A percentile compares a stretch with the other conserved stretches of the same genome.
phyloP scores from a whole-genome alignment of 2,888 invertebrate genomes.

The Volucella zonaria region DNA sequence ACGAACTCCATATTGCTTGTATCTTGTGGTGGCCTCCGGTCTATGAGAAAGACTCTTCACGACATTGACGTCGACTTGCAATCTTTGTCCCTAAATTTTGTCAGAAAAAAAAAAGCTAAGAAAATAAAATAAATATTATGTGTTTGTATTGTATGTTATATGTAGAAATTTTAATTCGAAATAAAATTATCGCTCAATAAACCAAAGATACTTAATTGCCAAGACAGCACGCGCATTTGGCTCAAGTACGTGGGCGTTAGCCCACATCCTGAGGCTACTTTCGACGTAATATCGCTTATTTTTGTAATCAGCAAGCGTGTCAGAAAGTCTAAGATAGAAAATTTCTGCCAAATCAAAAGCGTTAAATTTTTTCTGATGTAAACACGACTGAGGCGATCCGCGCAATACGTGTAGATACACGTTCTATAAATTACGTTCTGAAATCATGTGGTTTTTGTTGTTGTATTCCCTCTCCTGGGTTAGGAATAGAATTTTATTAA shows the following conservation, averaged over 20 bases:
- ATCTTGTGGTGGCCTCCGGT: not conserved
- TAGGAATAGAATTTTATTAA: slow-evolving; percentile 39
- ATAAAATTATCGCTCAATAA: not conserved
- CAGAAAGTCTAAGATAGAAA: slow-evolving; percentile 34
- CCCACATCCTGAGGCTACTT: slow-evolving; percentile 32
- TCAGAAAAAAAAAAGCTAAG: slow-evolving; percentile 1
- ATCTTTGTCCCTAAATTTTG: not conserved
- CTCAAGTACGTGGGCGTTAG: slow-evolving; percentile 30
- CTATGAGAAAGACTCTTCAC: slow-evolving; percentile 4
- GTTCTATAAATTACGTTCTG: slow-evolving; percentile 19
- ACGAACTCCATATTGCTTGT: not conserved
- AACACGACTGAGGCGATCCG: not conserved
- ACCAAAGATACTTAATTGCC: slow-evolving; percentile 30
- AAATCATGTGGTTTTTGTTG: slow-evolving; percentile 11
- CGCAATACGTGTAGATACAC: slow-evolving; percentile 4
- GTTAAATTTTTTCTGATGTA: not conserved
- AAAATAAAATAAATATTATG: not conserved
- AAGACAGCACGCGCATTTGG: slow-evolving; percentile 50
- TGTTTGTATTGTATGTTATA: no score
- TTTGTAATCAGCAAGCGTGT: slow-evolving; percentile 56
- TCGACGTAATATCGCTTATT: slow-evolving; percentile 33
- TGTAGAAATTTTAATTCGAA: no score
- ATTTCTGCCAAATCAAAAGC: slow-evolving; percentile 1
- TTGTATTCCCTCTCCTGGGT: not conserved
- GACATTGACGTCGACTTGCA: slow-evolving; percentile 20